phyloP scores from a whole-genome alignment of 2,797 vertebrate species.

The Urocyon cinereoargenteus region DNA sequence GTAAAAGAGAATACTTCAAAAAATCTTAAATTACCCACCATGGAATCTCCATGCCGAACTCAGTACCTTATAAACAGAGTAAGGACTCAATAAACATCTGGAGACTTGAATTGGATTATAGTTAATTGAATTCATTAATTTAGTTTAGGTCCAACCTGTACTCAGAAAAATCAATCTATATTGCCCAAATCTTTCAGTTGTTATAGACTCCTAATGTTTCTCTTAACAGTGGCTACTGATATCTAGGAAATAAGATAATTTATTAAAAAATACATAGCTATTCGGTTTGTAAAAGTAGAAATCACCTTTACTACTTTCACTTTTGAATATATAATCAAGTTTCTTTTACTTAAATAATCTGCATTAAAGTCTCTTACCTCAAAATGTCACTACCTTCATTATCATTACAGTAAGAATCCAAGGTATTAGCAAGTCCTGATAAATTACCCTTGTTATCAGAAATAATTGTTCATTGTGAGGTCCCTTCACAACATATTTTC shows the following conservation, averaged over 20 bases:
- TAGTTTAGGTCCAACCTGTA: neutral
- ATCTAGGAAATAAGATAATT: neutral
- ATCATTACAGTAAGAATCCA: neutral
- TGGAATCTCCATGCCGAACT: neutral
- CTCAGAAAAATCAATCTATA: conserved; percentile 15
- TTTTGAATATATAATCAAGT: neutral
- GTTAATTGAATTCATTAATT: conserved; percentile 6
- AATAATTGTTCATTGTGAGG: neutral
- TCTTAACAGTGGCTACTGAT: neutral
- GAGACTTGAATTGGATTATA: neutral
- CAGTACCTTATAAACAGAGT: neutral
- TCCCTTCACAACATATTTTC: neutral
- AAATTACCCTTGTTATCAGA: neutral
- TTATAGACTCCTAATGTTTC: neutral
- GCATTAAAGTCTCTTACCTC: neutral
- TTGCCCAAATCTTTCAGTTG: neutral
- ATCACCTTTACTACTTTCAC: neutral
- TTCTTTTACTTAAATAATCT: neutral
- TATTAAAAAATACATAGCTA: neutral
- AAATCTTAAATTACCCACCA: neutral
- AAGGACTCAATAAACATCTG: neutral
- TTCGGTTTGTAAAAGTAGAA: neutral
- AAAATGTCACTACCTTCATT: neutral
- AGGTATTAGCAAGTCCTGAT: neutral
- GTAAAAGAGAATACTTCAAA: neutral